Percentiles rank a stretch among this genome's conserved stretches.
These are phyloP conservation scores for Coelopa frigida DNA, from an alignment of 1,140 invertebrate genomes.

Conservation along the genomic window DNA sequence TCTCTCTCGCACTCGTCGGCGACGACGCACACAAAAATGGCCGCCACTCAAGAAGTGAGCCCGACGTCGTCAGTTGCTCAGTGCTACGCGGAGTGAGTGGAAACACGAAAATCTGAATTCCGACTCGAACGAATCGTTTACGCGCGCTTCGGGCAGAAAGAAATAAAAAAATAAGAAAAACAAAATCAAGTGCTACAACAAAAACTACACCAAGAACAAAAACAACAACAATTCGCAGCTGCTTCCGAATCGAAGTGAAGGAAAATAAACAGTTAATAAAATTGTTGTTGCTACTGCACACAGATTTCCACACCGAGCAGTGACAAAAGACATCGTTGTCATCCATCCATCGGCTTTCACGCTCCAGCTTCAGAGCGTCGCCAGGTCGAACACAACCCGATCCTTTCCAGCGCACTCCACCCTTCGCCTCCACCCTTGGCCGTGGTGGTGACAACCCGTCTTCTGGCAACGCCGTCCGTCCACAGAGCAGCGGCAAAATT, in stretches of 20 bases:
- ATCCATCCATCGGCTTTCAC: too few relatives aligned
- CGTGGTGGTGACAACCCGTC: too few relatives aligned
- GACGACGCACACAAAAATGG: conserved; percentile 5
- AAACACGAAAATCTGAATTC: neutral
- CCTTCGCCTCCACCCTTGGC: too few relatives aligned
- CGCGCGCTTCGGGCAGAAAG: conserved; percentile 3
- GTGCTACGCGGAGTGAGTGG: conserved; percentile 10
- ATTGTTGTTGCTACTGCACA: too few relatives aligned
- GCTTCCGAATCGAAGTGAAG: too few relatives aligned
- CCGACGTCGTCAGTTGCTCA: conserved; percentile 7
- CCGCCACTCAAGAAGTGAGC: conserved; percentile 7
- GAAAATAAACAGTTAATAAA: too few relatives aligned
- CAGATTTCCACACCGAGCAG: too few relatives aligned
- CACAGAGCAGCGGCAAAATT: too few relatives aligned
- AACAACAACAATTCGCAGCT: neutral
- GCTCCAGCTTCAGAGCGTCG: too few relatives aligned
- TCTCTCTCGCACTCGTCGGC: neutral
- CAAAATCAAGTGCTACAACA: neutral
- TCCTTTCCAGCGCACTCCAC: neutral
- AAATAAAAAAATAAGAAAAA: neutral
- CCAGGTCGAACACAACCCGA: too few relatives aligned
- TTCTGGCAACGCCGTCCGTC: too few relatives aligned
- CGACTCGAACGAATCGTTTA: neutral
- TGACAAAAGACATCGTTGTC: too few relatives aligned
- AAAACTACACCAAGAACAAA: neutral